Evolutionary conservation across 2,797 vertebrate genomes (phyloP).

Genomic region (Eptatretus atami): DNA sequence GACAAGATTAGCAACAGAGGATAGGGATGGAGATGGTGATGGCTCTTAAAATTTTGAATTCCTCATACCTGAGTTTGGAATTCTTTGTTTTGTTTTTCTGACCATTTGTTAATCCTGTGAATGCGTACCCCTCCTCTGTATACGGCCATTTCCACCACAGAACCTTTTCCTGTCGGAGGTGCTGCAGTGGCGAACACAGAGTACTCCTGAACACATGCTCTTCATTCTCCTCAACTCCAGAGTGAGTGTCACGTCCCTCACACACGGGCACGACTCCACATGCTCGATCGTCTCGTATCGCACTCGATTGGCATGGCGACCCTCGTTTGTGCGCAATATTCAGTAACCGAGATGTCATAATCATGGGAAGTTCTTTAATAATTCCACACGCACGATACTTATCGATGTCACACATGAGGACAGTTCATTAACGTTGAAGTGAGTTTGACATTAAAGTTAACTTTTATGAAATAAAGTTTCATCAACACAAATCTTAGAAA

Average conservation of each 20-base stretch:
- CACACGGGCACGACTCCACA: not conserved
- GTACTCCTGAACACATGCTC: slow-evolving; percentile 60
- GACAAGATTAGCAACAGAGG: no score
- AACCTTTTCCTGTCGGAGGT: slow-evolving; percentile 82
- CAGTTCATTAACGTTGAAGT: no score
- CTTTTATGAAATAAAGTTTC: no score
- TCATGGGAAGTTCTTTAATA: not conserved
- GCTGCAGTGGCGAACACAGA: slow-evolving; percentile 72
- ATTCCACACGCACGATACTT: not conserved
- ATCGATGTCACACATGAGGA: not conserved
- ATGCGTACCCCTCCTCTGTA: not conserved
- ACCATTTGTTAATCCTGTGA: no score
- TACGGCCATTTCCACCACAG: slow-evolving; percentile 11
- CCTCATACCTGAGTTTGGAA: no score
- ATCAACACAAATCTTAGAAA: no score
- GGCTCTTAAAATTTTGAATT: no score
- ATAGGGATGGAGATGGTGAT: no score
- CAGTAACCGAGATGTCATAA: not conserved
- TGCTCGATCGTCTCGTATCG: not conserved
- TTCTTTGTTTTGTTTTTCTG: no score
- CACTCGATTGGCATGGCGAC: not conserved
- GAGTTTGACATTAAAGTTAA: no score
- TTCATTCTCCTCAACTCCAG: slow-evolving; percentile 65
- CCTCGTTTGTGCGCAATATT: not conserved
- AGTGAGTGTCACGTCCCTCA: slow-evolving; percentile 15